Conservation (phyloP, 2,797 vertebrate genomes). For the Acipenser ruthenus region DNA sequence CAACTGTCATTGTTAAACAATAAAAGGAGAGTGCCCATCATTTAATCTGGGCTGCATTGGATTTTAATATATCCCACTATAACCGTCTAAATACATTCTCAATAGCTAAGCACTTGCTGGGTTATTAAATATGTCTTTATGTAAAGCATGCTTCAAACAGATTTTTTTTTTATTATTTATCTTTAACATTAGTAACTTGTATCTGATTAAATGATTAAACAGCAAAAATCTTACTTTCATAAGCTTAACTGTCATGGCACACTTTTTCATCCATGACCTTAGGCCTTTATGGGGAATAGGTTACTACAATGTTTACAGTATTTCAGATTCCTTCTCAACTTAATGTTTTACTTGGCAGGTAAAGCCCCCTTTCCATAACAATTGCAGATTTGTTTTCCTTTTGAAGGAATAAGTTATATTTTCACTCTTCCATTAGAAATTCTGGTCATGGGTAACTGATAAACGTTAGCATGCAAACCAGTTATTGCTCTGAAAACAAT, state of each 20-base stretch:
- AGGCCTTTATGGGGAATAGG: slow-evolving; percentile 48
- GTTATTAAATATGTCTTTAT: slow-evolving; percentile 13
- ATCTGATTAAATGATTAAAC: slow-evolving; percentile 35
- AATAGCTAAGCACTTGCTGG: neutral
- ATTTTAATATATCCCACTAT: slow-evolving; percentile 21
- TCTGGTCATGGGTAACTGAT: no score
- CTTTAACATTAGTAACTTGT: slow-evolving; percentile 33
- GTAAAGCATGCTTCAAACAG: slow-evolving; percentile 31
- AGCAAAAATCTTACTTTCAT: slow-evolving; percentile 37
- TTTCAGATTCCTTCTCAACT: slow-evolving; percentile 62
- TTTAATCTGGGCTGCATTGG: slow-evolving; percentile 19
- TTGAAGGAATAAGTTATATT: slow-evolving; percentile 38
- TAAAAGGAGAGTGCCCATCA: neutral
- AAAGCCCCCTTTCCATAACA: slow-evolving; percentile 49
- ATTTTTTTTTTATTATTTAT: slow-evolving; percentile 19
- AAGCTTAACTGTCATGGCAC: slow-evolving; percentile 27
- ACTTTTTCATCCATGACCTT: slow-evolving; percentile 28
- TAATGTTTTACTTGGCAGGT: slow-evolving; percentile 60
- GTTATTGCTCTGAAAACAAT: no score
- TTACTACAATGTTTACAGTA: slow-evolving; percentile 63
- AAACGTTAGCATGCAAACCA: no score
- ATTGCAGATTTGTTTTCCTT: slow-evolving; percentile 54
- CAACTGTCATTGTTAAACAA: slow-evolving; percentile 7
- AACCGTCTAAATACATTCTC: slow-evolving; percentile 16
- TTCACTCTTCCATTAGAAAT: no score